These are phyloP conservation scores for Coptotermes formosanus DNA, from an alignment of 1,140 invertebrate species.

Conservation along the genomic window DNA sequence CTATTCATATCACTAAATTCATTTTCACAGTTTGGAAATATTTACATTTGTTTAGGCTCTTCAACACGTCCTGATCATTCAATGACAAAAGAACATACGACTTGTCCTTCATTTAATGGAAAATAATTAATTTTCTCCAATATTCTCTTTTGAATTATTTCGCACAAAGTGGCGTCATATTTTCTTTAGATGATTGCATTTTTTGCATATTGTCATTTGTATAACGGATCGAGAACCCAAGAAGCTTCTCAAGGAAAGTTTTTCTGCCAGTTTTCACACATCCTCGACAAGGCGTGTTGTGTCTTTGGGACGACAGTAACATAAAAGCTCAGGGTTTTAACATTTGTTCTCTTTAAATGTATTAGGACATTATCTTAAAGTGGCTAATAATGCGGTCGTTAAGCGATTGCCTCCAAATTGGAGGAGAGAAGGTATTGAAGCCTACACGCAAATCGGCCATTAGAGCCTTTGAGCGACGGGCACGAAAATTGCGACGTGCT, in stretches of 20 bases:
- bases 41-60: too few relatives aligned
- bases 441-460: not conserved
- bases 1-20: too few relatives aligned
- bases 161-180: too few relatives aligned
- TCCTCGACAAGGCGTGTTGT: not conserved
- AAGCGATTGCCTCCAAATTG: constrained; percentile 8
- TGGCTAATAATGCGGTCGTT: constrained; percentile 1
- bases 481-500: not conserved
- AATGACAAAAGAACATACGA: too few relatives aligned
- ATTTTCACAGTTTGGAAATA: too few relatives aligned
- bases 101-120: too few relatives aligned
- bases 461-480: not conserved
- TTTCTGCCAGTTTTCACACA: not conserved
- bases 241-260: not conserved
- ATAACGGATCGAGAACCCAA: not conserved
- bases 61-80: too few relatives aligned
- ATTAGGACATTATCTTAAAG: constrained; percentile 9
- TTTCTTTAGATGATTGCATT: not conserved
- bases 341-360: constrained; percentile 9
- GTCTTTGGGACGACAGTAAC: not conserved
- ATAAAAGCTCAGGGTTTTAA: not conserved
- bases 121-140: too few relatives aligned
- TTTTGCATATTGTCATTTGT: not conserved
- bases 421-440: not conserved
- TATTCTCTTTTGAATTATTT: too few relatives aligned